Base-by-base conservation (phyloP, 1,140 invertebrate genomes). In the Saccostrea cuccullata region DNA sequence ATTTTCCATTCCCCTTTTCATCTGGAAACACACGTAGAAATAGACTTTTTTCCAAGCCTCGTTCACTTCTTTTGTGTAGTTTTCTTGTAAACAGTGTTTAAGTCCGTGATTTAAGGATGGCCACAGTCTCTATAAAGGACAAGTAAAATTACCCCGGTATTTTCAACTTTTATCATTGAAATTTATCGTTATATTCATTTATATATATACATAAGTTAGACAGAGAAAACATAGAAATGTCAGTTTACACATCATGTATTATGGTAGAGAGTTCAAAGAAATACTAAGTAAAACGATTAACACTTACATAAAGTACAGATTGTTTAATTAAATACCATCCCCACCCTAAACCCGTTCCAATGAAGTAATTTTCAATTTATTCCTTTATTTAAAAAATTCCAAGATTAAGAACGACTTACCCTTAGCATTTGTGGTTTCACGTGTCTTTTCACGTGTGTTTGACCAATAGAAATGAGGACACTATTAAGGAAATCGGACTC, bases 1-100 rank as follows among this genome's bases (percentile, higher is more conserved):
- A 55, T 94, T 92, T 84, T 93, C 91, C 93, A 94, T 94, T 9
- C 93, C 93, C 17, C 90, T 82, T 84, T 91, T 92, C 93, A 94
- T 94, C 60, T 92, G 93, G 2, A 91, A 90, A 89, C 92, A 92
- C 55, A 94, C 93, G 85, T 94, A 94, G 15, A 85, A 89, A 89
- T 93, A 94, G 0, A 94, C 88, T 84, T 91, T 92, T 58, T 91
- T 91, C 93, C 93, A 94, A 4, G 93, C 93, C 4, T 92, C 92
- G 56, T 90, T 87, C 5, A 91, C 92, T 87, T 93, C 92, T 85
- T 91, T 91, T 0, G 91, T 93, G 86, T 94, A 94, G 11, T 90
- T 86, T 4, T 91, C 92, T 36, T 91, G 88, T 15, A 94, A 88
- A 20, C 91, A 88, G 60, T 92, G 89, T 17, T 88, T 87, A 70